Evolutionary conservation across 2,797 vertebrate genomes (phyloP).

Genomic region (Cynodonichthys magdalenae): DNA sequence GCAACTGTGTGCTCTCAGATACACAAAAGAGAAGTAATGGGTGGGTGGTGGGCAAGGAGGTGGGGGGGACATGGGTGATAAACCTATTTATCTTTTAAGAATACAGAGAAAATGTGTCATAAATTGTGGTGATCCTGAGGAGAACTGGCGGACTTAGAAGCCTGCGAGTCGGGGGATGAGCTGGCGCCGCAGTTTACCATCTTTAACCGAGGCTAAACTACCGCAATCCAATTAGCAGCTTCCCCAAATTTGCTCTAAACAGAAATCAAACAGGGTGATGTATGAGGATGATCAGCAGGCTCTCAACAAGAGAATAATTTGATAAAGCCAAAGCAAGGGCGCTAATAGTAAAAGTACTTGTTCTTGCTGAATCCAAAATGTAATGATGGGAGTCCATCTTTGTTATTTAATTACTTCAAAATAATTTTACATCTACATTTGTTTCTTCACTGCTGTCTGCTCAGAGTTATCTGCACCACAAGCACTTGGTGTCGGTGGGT

Average conservation of each 20-base stretch:
- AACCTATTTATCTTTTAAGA: constrained; percentile 82
- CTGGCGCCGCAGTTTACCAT: constrained; percentile 66
- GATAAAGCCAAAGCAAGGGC: constrained; percentile 58
- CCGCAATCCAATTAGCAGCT: constrained; percentile 72
- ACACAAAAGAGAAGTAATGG: constrained; percentile 64
- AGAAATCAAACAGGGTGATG: constrained; percentile 76
- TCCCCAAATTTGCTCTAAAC: constrained; percentile 67
- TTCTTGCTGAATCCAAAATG: constrained; percentile 59
- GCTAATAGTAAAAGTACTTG: constrained; percentile 69
- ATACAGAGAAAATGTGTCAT: constrained; percentile 73
- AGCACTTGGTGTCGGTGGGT: constrained; percentile 28
- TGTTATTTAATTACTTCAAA: constrained; percentile 71
- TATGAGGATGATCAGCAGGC: constrained; percentile 66
- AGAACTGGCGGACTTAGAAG: constrained; percentile 60
- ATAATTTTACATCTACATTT: constrained; percentile 62
- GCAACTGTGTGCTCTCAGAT: constrained; percentile 74
- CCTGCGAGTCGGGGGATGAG: constrained; percentile 63
- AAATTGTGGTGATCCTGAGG: constrained; percentile 69
- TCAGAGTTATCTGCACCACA: constrained; percentile 38
- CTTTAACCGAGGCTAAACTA: constrained; percentile 70
- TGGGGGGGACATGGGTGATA: constrained; percentile 55
- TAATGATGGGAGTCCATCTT: constrained; percentile 70
- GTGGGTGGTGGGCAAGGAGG: constrained; percentile 1
- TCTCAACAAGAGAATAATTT: constrained; percentile 66
- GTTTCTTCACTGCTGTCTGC: constrained; percentile 53